Conservation (phyloP, 2,113 vertebrate species). For the Istiophorus platypterus region DNA sequence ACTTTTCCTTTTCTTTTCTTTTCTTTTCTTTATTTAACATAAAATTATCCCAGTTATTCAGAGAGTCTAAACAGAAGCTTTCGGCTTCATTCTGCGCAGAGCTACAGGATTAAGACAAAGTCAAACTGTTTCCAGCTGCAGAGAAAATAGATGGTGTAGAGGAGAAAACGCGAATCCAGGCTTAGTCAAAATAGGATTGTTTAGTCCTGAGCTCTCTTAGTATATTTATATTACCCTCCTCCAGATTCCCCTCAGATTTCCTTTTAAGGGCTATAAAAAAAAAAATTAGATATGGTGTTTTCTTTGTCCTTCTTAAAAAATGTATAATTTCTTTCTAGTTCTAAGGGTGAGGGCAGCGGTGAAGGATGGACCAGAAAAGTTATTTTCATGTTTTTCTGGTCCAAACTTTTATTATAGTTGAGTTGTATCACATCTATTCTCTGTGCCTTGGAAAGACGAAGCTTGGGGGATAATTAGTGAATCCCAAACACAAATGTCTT, state of each 20-base stretch:
- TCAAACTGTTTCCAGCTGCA: slow-evolving; percentile 20
- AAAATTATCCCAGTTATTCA: background rate
- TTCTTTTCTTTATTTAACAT: too few species aligned
- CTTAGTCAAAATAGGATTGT: background rate
- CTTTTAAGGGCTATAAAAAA: background rate
- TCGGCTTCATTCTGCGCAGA: background rate
- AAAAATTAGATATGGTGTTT: background rate
- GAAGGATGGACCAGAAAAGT: too few species aligned
- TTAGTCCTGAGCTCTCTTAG: slow-evolving; percentile 14
- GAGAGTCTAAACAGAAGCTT: slow-evolving; percentile 24
- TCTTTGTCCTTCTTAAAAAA: background rate
- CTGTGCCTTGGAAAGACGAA: too few species aligned
- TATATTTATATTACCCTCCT: background rate
- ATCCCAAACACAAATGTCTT: background rate
- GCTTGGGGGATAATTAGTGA: background rate
- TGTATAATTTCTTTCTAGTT: background rate
- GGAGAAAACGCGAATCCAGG: background rate
- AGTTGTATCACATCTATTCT: background rate
- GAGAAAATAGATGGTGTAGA: background rate
- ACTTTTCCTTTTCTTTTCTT: too few species aligned
- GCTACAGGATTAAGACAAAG: slow-evolving; percentile 2
- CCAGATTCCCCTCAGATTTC: background rate
- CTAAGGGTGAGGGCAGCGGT: too few species aligned
- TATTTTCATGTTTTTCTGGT: too few species aligned
- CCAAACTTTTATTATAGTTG: background rate